phyloP scores from a whole-genome alignment of 2,113 vertebrate genomes.

The Axis porcinus region DNA sequence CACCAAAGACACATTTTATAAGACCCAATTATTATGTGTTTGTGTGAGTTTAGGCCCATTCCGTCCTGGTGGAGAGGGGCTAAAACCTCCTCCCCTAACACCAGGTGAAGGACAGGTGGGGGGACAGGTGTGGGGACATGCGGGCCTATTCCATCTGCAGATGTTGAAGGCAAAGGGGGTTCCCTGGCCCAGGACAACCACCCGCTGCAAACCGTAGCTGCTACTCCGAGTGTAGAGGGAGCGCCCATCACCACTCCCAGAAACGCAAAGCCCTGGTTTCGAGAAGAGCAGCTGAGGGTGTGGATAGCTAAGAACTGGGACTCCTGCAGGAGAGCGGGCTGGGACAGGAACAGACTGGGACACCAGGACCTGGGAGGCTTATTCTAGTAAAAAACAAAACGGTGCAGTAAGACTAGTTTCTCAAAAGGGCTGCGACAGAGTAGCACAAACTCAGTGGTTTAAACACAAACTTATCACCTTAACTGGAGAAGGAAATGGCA shows the following conservation, averaged over 20 bases:
- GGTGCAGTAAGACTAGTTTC: background rate
- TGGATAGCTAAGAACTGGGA: no score
- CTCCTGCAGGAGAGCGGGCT: accelerated
- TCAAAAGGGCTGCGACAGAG: background rate
- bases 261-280: background rate
- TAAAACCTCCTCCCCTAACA: background rate
- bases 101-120: background rate
- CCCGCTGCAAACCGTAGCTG: background rate
- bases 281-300: background rate
- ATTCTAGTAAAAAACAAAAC: background rate
- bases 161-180: accelerated
- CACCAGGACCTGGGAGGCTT: accelerated
- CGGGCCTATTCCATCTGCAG: accelerated
- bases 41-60: background rate
- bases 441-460: background rate
- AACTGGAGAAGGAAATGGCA: background rate
- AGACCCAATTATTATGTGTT: background rate
- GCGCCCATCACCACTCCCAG: no score
- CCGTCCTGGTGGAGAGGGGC: no score
- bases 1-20: background rate
- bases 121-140: accelerated
- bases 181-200: no score
- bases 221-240: background rate
- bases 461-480: background rate
- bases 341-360: background rate